These are phyloP conservation scores for Idaea straminata DNA, from an alignment of 2,888 invertebrate species.

Conservation along the genomic window DNA sequence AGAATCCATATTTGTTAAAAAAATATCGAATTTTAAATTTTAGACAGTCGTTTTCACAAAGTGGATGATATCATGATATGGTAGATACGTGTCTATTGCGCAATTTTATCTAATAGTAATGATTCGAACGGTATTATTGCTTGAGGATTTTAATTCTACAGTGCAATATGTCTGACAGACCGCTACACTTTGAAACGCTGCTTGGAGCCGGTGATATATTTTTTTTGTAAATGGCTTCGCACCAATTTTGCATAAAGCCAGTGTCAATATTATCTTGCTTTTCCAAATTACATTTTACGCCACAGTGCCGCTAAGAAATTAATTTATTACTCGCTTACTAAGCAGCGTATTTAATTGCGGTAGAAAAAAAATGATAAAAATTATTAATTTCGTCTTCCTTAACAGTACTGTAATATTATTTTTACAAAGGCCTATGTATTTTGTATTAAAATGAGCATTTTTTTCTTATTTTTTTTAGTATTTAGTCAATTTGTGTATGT, in stretches of 20 bases:
- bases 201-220: background rate
- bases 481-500: constrained; percentile 26
- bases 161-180: constrained; percentile 48
- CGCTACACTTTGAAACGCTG: constrained; percentile 6
- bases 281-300: background rate
- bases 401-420: constrained; percentile 38
- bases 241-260: background rate
- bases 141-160: constrained; percentile 8
- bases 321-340: background rate
- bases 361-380: constrained; percentile 21
- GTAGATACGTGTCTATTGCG: constrained; percentile 2
- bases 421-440: constrained; percentile 53
- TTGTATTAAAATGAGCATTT: constrained; percentile 52
- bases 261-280: background rate
- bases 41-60: background rate
- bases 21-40: background rate
- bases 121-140: constrained; percentile 6
- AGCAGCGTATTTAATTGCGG: background rate
- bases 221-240: background rate
- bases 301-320: no score
- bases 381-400: constrained; percentile 53
- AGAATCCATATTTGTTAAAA: background rate
- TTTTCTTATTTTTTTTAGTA: constrained; percentile 25
- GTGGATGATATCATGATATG: background rate
- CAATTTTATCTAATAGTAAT: constrained; percentile 10